phyloP scores from a whole-genome alignment of 1,140 invertebrate genomes.

The Pseudomyrmex dendroicus region DNA sequence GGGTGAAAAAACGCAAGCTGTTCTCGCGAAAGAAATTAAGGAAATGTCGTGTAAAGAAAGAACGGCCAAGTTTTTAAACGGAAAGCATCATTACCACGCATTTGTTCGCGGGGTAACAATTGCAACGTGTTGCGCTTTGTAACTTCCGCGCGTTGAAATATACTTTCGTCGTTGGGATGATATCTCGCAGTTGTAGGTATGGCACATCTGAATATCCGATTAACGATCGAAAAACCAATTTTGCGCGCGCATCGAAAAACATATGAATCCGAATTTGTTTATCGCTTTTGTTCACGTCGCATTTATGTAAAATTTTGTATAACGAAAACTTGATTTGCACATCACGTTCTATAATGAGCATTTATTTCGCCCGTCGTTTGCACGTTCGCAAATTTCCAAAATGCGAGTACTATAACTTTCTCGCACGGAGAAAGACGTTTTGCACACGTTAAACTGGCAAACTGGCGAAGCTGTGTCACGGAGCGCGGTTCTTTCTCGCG shows the following conservation, averaged over 20 bases:
- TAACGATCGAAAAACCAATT: not conserved
- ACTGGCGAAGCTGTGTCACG: not conserved
- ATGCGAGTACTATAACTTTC: constrained; percentile 7
- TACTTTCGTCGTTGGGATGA: too few species aligned
- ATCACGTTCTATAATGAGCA: not conserved
- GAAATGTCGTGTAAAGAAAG: constrained; percentile 32
- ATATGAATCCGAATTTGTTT: too few species aligned
- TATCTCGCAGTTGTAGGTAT: not conserved
- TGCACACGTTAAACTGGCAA: not conserved
- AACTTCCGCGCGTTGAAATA: not conserved
- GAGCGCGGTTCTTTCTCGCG: not conserved
- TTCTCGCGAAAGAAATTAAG: constrained; percentile 41
- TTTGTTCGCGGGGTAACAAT: not conserved
- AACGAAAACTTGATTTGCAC: too few species aligned
- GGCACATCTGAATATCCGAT: not conserved
- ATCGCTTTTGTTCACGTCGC: too few species aligned
- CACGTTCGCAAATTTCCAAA: constrained; percentile 15
- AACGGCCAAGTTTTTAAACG: constrained; percentile 25
- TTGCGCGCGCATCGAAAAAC: too few species aligned
- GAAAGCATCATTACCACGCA: not conserved
- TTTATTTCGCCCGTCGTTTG: constrained; percentile 28
- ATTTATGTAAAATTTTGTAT: too few species aligned
- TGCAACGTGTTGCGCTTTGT: not conserved
- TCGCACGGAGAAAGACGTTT: constrained; percentile 2
- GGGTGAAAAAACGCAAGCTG: constrained; percentile 14